phyloP scores from a whole-genome alignment of 1,140 invertebrate species.

The Drosophila bifasciata region DNA sequence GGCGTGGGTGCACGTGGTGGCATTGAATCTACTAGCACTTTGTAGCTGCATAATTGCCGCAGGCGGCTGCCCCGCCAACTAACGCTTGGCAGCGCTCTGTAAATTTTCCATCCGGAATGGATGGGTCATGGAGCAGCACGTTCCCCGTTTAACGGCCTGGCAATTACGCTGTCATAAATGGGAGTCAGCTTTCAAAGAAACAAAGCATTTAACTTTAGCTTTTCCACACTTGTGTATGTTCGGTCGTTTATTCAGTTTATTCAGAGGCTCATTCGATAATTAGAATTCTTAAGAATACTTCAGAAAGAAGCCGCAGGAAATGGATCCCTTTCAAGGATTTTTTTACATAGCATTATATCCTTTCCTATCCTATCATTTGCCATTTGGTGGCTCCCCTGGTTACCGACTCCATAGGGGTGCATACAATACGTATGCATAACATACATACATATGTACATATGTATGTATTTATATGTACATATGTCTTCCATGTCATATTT shows the following conservation, averaged over 20 bases:
- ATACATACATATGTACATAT: not conserved
- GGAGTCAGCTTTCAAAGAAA: slow-evolving; percentile 57
- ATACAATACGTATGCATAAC: not conserved
- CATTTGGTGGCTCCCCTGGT: not conserved
- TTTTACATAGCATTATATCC: no score
- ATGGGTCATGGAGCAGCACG: slow-evolving; percentile 10
- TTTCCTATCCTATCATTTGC: no score
- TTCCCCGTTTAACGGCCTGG: slow-evolving; percentile 34
- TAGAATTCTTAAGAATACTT: slow-evolving; percentile 1
- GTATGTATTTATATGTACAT: not conserved
- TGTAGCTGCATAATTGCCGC: slow-evolving; percentile 60
- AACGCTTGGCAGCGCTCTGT: slow-evolving; percentile 65
- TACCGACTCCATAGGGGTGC: slow-evolving; percentile 1
- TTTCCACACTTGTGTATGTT: not conserved
- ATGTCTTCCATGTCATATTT: slow-evolving; percentile 29
- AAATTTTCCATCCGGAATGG: slow-evolving; percentile 45
- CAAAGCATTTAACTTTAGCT: slow-evolving; percentile 56
- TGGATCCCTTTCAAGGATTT: no score
- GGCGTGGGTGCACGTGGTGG: not conserved
- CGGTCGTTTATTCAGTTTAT: not conserved
- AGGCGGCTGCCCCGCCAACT: slow-evolving; percentile 44
- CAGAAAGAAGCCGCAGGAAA: not conserved
- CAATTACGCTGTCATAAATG: slow-evolving; percentile 68
- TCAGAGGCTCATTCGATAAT: no score
- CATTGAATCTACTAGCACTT: slow-evolving; percentile 30